Evolutionary conservation across 2,797 vertebrate genomes (phyloP), one percentile per base, ranked within the genome.

Genomic region (Hyperoplus immaculatus): DNA sequence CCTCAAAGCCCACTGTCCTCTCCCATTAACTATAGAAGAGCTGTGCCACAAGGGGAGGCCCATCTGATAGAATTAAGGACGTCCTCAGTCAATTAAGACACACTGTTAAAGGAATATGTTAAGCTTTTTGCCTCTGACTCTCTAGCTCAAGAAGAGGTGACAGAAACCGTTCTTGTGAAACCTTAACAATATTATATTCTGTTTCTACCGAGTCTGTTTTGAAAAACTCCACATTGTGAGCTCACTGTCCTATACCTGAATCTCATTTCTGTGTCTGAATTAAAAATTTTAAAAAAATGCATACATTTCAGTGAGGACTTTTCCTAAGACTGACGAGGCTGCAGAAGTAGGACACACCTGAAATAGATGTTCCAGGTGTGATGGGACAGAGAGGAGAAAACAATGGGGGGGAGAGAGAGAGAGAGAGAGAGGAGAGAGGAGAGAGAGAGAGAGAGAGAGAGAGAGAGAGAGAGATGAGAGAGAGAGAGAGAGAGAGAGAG

Each of bases 321-420:
- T 70, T 70, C 7, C 3, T 29, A 8, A 29, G 76, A 69, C n/a
- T 71, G 65, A 76, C 38, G 58, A 79, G 65, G 18, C 16, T 77
- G 69, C 85, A 80, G 72, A 95, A 94, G 83, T 94, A 92, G 94
- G 92, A 43, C 92, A 78, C 84, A 92, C 90, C 89, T 94, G 89
- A 95, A 95, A 95, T 94, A 95, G 93, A 91, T 72, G 69, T 13
- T 58, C 80, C 82, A 94, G 93, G 91, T 93, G 88, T 89, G 84
- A 54, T 39, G 78, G 54, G 63, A 69, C 6, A 4, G 18, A 82
- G 57, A 4, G 12, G 42, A 66, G 71, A 64, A 8, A 18, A 66
- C 29, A 50, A 64, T 66, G 46, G 18, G 41, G 81, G 56, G 62
- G 39, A 68, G 57, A 68, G 61, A 72, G 81, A 11, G 21, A 21